Evolutionary conservation across 2,797 vertebrate species (phyloP).

Genomic region (Microcaecilia unicolor): DNA sequence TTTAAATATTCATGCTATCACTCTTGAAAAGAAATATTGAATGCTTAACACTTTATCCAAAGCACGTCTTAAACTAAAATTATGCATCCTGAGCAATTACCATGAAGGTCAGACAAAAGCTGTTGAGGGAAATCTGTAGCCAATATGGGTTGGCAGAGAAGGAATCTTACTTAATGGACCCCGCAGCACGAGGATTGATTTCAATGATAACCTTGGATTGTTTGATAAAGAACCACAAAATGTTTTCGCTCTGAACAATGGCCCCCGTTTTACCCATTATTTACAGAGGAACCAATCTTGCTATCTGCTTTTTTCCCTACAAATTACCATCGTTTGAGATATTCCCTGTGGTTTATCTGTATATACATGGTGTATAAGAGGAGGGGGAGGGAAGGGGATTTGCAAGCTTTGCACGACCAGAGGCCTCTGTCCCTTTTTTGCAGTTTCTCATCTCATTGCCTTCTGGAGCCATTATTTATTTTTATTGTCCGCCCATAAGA

Average conservation of each 20-base stretch:
- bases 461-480: not conserved
- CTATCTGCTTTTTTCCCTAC: not conserved
- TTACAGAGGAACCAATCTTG: not conserved
- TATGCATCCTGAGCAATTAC: constrained; percentile 14
- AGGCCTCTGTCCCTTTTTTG: not conserved
- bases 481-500: constrained; percentile 5
- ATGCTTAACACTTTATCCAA: not conserved
- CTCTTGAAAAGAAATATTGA: constrained; percentile 3
- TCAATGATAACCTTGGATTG: too few relatives aligned
- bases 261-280: constrained; percentile 2
- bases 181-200: not conserved
- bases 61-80: constrained; percentile 12
- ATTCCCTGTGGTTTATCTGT: not conserved
- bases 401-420: not conserved
- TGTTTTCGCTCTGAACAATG: constrained; percentile 12
- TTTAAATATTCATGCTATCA: constrained; percentile 9
- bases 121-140: constrained; percentile 4
- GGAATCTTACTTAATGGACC: constrained; percentile 8
- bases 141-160: not conserved
- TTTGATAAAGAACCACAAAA: constrained; percentile 14
- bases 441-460: not conserved
- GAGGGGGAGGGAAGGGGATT: too few relatives aligned
- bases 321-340: constrained; percentile 1
- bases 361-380: too few relatives aligned
- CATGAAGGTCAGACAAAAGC: constrained; percentile 11